phyloP scores from a whole-genome alignment of 2,888 invertebrate species.

The Pandemis cinnamomeana region DNA sequence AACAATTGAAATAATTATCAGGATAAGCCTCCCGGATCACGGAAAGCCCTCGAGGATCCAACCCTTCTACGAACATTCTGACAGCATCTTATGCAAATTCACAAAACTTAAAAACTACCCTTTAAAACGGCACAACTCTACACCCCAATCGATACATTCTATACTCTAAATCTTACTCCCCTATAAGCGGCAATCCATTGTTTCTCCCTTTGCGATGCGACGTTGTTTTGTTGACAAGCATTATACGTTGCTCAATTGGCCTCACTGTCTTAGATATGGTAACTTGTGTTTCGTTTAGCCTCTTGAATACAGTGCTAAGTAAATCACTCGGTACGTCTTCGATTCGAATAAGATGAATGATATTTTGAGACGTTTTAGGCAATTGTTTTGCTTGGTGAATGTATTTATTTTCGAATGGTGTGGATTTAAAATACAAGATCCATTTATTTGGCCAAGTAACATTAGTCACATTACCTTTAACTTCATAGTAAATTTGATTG shows the following conservation, averaged over 20 bases:
- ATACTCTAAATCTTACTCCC: neutral
- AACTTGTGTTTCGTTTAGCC: constrained; percentile 67
- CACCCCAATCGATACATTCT: constrained; percentile 42
- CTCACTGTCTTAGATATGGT: constrained; percentile 67
- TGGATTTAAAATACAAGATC: neutral
- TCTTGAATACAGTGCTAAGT: constrained; percentile 46
- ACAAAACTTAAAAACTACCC: constrained; percentile 64
- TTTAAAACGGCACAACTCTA: constrained; percentile 48
- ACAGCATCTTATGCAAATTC: constrained; percentile 84
- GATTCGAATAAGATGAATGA: constrained; percentile 32
- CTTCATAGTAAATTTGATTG: too few relatives aligned
- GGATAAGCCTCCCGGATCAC: constrained; percentile 81
- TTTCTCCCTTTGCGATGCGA: constrained; percentile 40
- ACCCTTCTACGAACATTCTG: constrained; percentile 77
- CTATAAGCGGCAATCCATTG: constrained; percentile 46
- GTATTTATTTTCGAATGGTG: neutral
- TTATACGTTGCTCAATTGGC: constrained; percentile 79
- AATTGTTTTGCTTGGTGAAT: neutral
- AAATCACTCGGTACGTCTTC: constrained; percentile 36
- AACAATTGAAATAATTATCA: constrained; percentile 85
- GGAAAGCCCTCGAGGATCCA: constrained; percentile 80
- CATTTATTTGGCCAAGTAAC: too few relatives aligned
- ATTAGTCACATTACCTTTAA: too few relatives aligned
- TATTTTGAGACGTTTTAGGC: neutral
- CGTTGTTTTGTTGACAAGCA: constrained; percentile 48